Evolutionary conservation across 2,113 vertebrate species (phyloP).

Genomic region (Rafetus swinhoei): DNA sequence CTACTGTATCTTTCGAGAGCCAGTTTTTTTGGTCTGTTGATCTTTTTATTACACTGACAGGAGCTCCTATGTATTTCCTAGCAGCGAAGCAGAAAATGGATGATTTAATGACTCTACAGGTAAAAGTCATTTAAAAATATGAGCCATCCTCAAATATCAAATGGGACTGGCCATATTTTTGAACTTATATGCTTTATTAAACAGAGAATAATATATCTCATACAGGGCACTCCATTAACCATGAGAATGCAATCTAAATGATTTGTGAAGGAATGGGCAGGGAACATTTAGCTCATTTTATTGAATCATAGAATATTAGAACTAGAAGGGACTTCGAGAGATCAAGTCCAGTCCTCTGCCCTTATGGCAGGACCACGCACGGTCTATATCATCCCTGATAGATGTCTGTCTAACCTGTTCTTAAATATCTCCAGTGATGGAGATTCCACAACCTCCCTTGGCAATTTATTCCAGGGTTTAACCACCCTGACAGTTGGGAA

Average conservation of each 20-base stretch:
- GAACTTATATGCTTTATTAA: not conserved
- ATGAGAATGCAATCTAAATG: not conserved
- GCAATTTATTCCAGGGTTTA: too few species aligned
- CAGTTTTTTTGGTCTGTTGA: constrained; percentile 13
- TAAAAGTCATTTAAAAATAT: constrained; percentile 34
- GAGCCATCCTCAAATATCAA: constrained; percentile 11
- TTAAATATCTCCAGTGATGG: too few species aligned
- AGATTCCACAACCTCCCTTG: too few species aligned
- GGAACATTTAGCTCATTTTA: not conserved
- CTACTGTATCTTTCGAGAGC: constrained; percentile 1
- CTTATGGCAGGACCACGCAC: too few species aligned
- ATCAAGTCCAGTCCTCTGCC: too few species aligned
- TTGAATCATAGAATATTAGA: too few species aligned
- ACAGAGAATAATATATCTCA: constrained; percentile 20
- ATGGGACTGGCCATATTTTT: not conserved
- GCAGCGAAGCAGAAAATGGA: constrained; percentile 28
- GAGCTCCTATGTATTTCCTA: constrained; percentile 39
- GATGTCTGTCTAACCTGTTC: too few species aligned
- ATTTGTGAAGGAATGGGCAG: constrained; percentile 14
- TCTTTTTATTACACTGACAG: constrained; percentile 44
- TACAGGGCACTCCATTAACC: constrained; percentile 14
- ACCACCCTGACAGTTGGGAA: too few species aligned
- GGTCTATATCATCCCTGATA: too few species aligned
- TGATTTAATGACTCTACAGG: constrained; percentile 39
- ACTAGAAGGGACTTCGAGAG: too few species aligned